Percentiles rank a stretch among this genome's conserved stretches.
phyloP scores from a whole-genome alignment of 1,140 invertebrate genomes.

The Neelides sp. region DNA sequence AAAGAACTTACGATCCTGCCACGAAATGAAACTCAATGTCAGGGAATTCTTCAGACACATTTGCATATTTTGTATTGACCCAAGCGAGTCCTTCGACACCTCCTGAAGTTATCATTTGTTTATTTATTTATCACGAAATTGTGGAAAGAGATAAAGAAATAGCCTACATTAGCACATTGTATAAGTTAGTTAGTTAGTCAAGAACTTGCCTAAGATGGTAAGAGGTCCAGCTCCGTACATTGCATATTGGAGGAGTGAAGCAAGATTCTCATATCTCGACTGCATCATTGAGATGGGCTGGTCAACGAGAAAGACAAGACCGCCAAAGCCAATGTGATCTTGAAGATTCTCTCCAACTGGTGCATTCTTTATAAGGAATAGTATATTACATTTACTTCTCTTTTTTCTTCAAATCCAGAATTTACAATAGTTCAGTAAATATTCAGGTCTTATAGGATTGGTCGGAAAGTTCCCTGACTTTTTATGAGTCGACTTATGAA shows the following conservation, averaged over 20 bases:
- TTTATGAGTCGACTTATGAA: too few relatives aligned
- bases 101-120: too few relatives aligned
- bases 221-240: conserved; percentile 66
- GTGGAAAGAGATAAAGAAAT: too few relatives aligned
- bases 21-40: conserved; percentile 87
- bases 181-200: too few relatives aligned
- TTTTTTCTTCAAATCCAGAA: too few relatives aligned
- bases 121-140: too few relatives aligned
- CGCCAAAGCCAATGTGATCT: conserved; percentile 59
- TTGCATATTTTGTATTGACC: conserved; percentile 80
- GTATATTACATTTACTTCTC: too few relatives aligned
- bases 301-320: conserved; percentile 65
- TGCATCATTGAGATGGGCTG: conserved; percentile 67
- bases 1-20: conserved; percentile 50
- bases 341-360: conserved; percentile 54
- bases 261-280: conserved; percentile 59
- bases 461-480: too few relatives aligned
- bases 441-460: too few relatives aligned
- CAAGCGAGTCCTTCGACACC: conserved; percentile 82
- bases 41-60: conserved; percentile 68
- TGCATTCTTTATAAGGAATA: too few relatives aligned
- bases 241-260: conserved; percentile 60
- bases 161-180: too few relatives aligned
- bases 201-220: conserved; percentile 69
- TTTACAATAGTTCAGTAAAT: too few relatives aligned